These are phyloP conservation scores for Lota lota DNA, from an alignment of 2,113 vertebrate species.

Conservation along the genomic window DNA sequence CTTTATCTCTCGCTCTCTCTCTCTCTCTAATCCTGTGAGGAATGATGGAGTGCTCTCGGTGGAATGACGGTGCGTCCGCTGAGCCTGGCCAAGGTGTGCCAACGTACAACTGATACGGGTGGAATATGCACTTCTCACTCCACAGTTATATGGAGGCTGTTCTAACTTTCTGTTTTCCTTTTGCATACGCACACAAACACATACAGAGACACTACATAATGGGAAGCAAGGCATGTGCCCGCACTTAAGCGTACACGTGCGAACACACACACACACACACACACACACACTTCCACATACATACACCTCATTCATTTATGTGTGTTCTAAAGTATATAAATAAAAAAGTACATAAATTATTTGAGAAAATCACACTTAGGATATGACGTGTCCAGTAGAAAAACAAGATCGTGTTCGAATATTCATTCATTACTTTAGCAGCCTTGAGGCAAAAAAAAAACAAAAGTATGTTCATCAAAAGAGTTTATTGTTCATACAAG, in stretches of 20 bases:
- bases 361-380: slow-evolving; percentile 4
- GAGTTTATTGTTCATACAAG: slow-evolving; percentile 47
- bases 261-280: not conserved
- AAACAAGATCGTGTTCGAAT: slow-evolving; percentile 34
- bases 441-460: slow-evolving; percentile 32
- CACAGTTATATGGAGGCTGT: slow-evolving; percentile 54
- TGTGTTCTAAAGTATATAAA: not conserved
- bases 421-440: slow-evolving; percentile 50
- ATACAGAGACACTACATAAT: too few relatives aligned
- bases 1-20: slow-evolving; percentile 2
- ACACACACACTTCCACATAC: not conserved
- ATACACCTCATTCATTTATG: not conserved
- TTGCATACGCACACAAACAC: slow-evolving; percentile 3
- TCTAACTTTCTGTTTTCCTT: slow-evolving; percentile 26
- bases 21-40: slow-evolving; percentile 58
- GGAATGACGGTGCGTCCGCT: slow-evolving; percentile 74
- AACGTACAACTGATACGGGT: slow-evolving; percentile 76
- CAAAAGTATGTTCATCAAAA: slow-evolving; percentile 48
- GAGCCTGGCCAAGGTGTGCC: slow-evolving; percentile 78
- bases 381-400: not conserved
- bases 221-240: not conserved
- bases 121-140: slow-evolving; percentile 74
- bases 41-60: slow-evolving; percentile 58
- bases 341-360: slow-evolving; percentile 5
- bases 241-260: not conserved